phyloP scores from a whole-genome alignment of 2,888 invertebrate genomes.

The Melanchra persicariae region DNA sequence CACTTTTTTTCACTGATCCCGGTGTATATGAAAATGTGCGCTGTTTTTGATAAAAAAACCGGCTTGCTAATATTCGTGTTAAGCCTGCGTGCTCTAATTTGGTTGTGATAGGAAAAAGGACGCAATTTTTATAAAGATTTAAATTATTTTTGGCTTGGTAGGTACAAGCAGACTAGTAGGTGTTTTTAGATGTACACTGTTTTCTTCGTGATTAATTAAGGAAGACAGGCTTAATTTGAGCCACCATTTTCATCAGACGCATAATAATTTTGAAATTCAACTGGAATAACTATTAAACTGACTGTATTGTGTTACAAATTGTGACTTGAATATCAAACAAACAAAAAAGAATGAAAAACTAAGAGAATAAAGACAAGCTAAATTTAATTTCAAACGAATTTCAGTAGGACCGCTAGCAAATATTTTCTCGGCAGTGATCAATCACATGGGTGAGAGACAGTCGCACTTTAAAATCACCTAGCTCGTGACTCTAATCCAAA shows the following conservation, averaged over 20 bases:
- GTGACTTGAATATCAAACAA: not conserved
- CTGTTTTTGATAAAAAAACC: slow-evolving; percentile 51
- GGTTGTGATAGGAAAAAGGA: slow-evolving; percentile 30
- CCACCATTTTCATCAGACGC: not conserved
- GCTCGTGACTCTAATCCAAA: slow-evolving; percentile 7
- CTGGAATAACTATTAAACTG: not conserved
- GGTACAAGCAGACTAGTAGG: not conserved
- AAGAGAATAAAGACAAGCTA: not conserved
- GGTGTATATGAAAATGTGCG: slow-evolving; percentile 38
- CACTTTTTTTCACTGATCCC: slow-evolving; percentile 40
- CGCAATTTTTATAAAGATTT: slow-evolving; percentile 26
- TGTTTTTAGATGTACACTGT: no score
- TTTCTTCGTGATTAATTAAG: no score
- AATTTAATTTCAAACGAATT: not conserved
- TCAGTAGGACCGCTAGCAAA: not conserved
- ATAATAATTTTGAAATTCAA: not conserved
- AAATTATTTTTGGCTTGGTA: slow-evolving; percentile 32
- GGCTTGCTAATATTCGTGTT: slow-evolving; percentile 36
- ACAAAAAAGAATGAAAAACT: not conserved
- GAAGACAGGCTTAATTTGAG: no score
- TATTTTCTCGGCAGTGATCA: not conserved
- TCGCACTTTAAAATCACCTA: not conserved
- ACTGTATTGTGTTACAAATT: not conserved
- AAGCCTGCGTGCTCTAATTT: slow-evolving; percentile 43
- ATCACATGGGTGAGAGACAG: not conserved